phyloP scores from a whole-genome alignment of 2,797 vertebrate genomes.

The Choloepus didactylus region DNA sequence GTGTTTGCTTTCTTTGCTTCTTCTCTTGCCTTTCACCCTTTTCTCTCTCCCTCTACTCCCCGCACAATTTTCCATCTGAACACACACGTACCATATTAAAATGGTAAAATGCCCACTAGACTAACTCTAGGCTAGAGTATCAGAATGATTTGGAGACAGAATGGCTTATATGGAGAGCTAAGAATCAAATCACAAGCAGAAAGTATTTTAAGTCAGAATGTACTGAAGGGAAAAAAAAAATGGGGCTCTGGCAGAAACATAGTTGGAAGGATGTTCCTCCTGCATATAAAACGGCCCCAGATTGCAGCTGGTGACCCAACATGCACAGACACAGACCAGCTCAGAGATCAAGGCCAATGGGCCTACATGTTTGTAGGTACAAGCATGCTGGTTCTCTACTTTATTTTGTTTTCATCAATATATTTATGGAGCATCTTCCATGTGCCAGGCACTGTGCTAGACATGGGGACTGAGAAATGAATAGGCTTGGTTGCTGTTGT shows the following conservation, averaged over 20 bases:
- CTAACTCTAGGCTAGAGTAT: not conserved
- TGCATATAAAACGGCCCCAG: not conserved
- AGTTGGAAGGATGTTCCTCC: not conserved
- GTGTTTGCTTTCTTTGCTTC: not conserved
- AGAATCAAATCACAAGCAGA: not conserved
- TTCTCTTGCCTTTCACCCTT: not conserved
- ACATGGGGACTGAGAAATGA: constrained; percentile 1
- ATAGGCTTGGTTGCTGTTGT: not conserved
- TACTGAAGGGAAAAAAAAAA: not conserved
- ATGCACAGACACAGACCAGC: not conserved
- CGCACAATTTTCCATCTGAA: not conserved
- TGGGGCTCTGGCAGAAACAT: not conserved
- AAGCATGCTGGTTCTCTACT: not conserved
- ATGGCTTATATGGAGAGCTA: not conserved
- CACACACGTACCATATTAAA: not conserved
- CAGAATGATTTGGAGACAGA: not conserved
- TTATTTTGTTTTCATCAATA: not conserved
- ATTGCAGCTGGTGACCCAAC: not conserved
- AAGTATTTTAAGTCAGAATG: constrained; percentile 2
- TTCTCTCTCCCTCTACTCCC: not conserved
- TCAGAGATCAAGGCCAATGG: not conserved
- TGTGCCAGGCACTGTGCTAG: not conserved
- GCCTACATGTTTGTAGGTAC: not conserved
- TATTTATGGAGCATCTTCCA: not conserved
- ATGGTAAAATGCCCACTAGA: not conserved